phyloP scores from a whole-genome alignment of 2,888 invertebrate species.

The Iphiclides podalirius region DNA sequence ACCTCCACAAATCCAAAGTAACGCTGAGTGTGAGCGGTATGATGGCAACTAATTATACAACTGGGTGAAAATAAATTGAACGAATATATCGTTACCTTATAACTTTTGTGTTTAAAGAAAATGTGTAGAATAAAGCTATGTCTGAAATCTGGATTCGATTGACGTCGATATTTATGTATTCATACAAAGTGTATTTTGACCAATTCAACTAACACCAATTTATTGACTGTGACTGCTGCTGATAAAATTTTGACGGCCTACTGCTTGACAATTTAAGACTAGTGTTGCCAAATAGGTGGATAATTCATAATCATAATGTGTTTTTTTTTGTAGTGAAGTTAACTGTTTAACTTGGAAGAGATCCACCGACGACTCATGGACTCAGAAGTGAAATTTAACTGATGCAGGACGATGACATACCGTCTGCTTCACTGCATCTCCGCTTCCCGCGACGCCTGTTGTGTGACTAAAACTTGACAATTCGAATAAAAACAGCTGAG shows the following conservation, averaged over 20 bases:
- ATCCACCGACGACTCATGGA: no score
- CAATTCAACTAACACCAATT: not conserved
- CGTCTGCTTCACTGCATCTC: no score
- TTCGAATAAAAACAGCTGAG: no score
- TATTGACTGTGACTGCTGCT: not conserved
- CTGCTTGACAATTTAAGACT: not conserved
- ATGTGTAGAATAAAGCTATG: not conserved
- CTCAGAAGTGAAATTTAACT: no score
- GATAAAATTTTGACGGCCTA: not conserved
- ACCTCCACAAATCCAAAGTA: constrained; percentile 56
- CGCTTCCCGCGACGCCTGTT: no score
- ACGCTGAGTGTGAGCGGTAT: constrained; percentile 55
- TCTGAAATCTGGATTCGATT: not conserved
- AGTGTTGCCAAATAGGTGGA: no score
- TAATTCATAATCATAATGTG: no score
- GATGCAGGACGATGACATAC: no score
- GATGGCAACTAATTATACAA: constrained; percentile 32
- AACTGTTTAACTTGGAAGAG: no score
- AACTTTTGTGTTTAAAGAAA: not conserved
- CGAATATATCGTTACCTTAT: not conserved
- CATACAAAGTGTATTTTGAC: no score
- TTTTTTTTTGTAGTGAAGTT: no score
- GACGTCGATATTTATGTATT: not conserved
- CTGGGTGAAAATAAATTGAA: constrained; percentile 1
- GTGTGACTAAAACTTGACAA: no score